phyloP scores from a whole-genome alignment of 2,888 invertebrate genomes.

The Vanessa cardui region DNA sequence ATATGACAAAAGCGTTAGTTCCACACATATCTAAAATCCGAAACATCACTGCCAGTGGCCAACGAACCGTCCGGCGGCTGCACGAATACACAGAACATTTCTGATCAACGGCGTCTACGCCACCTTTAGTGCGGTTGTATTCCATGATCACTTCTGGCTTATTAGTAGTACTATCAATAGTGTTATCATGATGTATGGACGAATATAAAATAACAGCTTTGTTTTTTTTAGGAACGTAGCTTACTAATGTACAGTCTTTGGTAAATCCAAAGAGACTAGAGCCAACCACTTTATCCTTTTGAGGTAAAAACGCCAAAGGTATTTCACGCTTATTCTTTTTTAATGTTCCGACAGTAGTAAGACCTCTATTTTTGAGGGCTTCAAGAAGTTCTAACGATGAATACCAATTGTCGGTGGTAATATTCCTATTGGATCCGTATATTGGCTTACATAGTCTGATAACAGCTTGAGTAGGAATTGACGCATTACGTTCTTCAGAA shows the following conservation, averaged over 20 bases:
- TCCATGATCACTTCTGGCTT: slow-evolving; percentile 32
- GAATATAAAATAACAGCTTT: slow-evolving; percentile 25
- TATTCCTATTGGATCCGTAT: no score
- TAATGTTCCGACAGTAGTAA: no score
- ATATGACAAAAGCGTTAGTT: no score
- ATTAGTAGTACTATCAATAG: slow-evolving; percentile 23
- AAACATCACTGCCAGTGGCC: slow-evolving; percentile 36
- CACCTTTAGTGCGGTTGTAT: slow-evolving; percentile 30
- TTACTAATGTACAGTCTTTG: slow-evolving; percentile 31
- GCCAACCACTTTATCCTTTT: no score
- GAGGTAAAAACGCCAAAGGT: no score
- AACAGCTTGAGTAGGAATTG: no score
- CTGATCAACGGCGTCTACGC: slow-evolving; percentile 31
- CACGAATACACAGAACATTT: slow-evolving; percentile 36
- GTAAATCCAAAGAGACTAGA: slow-evolving; percentile 37
- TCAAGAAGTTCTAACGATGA: no score
- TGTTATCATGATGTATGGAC: slow-evolving; percentile 22
- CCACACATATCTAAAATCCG: slow-evolving; percentile 6
- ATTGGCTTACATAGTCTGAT: no score
- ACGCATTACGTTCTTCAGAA: no score
- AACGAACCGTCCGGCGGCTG: slow-evolving; percentile 31
- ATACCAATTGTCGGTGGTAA: no score
- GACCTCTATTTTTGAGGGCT: no score
- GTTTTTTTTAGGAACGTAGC: slow-evolving; percentile 32
- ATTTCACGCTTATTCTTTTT: no score